Conservation (phyloP, 64 coral and sea anemone species). For the Cladopsammia gracilis region DNA sequence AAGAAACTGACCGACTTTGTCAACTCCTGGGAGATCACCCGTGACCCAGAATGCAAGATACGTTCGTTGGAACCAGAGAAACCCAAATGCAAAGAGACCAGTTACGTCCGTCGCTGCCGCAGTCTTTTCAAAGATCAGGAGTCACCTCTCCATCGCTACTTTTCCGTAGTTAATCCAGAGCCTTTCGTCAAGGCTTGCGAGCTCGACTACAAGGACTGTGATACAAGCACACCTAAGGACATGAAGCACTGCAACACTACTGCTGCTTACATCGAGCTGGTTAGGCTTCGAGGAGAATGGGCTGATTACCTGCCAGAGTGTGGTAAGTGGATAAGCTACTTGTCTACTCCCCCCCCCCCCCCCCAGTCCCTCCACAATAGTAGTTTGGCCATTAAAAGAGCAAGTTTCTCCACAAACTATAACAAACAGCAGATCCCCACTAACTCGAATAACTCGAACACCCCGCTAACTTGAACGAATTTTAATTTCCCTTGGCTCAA, state of each 20-base stretch:
- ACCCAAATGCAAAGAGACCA: slow-evolving; percentile 35
- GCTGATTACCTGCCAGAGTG: slow-evolving; percentile 90
- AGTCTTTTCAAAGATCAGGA: slow-evolving; percentile 81
- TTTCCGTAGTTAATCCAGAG: slow-evolving; percentile 76
- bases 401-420: too few species aligned
- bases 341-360: too few species aligned
- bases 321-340: slow-evolving; percentile 66
- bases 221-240: slow-evolving; percentile 66
- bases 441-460: too few species aligned
- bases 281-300: slow-evolving; percentile 85
- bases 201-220: slow-evolving; percentile 82
- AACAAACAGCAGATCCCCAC: too few species aligned
- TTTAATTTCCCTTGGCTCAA: too few species aligned
- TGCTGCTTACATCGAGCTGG: slow-evolving; percentile 87
- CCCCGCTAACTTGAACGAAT: too few species aligned
- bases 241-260: slow-evolving; percentile 94
- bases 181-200: slow-evolving; percentile 89
- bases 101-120: slow-evolving; percentile 52
- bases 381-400: too few species aligned
- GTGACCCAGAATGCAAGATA: slow-evolving; percentile 73
- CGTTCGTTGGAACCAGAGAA: not conserved
- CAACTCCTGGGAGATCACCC: slow-evolving; percentile 92
- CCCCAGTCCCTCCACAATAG: too few species aligned
- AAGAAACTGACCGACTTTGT: slow-evolving; percentile 80
- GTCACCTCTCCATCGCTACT: slow-evolving; percentile 83